Conservation (phyloP, 2,888 invertebrate genomes). For the Pheosia tremula region DNA sequence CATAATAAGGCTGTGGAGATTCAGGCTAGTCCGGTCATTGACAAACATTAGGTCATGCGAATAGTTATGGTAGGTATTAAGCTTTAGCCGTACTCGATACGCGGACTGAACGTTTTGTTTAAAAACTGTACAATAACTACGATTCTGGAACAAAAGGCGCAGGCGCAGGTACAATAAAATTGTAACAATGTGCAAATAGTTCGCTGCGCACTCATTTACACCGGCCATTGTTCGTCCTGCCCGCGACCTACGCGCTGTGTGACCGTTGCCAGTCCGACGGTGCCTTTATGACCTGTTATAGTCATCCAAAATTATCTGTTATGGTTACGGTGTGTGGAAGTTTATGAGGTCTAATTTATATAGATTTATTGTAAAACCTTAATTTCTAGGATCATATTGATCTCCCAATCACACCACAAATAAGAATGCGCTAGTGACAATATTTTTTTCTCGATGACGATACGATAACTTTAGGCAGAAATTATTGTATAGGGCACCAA, state of each 20-base stretch:
- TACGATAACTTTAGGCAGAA: too few relatives aligned
- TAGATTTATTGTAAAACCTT: too few relatives aligned
- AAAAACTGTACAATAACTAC: slow-evolving; percentile 37
- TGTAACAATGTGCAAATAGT: slow-evolving; percentile 60
- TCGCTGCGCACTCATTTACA: slow-evolving; percentile 29
- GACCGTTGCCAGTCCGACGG: slow-evolving; percentile 9
- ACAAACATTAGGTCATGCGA: too few relatives aligned
- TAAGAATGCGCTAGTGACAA: too few relatives aligned
- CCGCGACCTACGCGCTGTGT: slow-evolving; percentile 38
- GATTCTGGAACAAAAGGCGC: slow-evolving; percentile 58
- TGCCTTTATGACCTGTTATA: slow-evolving; percentile 16
- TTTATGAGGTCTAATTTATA: background rate
- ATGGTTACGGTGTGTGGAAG: background rate
- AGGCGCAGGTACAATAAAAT: slow-evolving; percentile 53
- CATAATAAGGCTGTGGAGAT: too few relatives aligned
- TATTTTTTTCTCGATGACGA: too few relatives aligned
- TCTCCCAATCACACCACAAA: too few relatives aligned
- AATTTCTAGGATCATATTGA: too few relatives aligned
- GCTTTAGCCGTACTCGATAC: slow-evolving; percentile 28
- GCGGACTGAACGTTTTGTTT: slow-evolving; percentile 34
- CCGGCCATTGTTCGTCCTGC: slow-evolving; percentile 46
- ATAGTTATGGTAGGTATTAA: background rate
- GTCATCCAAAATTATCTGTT: slow-evolving; percentile 13
- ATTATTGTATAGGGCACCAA: too few relatives aligned
- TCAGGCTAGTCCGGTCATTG: too few relatives aligned